Percentiles rank a stretch among this genome's conserved stretches.
Evolutionary conservation across 2,888 invertebrate genomes (phyloP).

Genomic region (Lithodes maja): DNA sequence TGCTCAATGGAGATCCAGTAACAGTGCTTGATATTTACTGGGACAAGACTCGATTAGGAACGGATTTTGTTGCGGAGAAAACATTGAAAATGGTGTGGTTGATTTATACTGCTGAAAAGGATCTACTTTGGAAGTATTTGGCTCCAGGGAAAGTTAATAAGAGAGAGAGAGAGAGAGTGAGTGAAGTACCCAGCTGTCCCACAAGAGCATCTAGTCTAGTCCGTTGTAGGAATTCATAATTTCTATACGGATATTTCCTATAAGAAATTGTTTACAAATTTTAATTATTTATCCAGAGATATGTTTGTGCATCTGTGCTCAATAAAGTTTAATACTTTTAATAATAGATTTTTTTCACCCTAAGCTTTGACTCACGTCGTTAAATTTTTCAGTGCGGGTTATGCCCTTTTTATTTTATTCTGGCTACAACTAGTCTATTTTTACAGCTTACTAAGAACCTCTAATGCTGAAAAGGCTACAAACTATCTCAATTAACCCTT

Average conservation of each 20-base stretch:
- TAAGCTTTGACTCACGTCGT: not conserved
- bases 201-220: slow-evolving; percentile 58
- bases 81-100: not conserved
- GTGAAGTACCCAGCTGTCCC: slow-evolving; percentile 17
- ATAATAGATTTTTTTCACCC: not conserved
- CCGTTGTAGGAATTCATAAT: slow-evolving; percentile 56
- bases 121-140: not conserved
- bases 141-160: no score
- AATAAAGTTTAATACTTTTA: slow-evolving; percentile 69
- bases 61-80: not conserved
- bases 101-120: slow-evolving; percentile 3
- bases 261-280: slow-evolving; percentile 68
- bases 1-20: slow-evolving; percentile 2
- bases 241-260: slow-evolving; percentile 66
- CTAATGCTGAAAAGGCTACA: no score
- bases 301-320: slow-evolving; percentile 68
- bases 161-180: not conserved
- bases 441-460: no score
- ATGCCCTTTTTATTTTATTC: no score
- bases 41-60: not conserved
- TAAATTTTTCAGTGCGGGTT: no score
- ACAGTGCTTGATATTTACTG: slow-evolving; percentile 3
- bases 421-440: no score
- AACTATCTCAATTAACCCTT: no score
- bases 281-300: slow-evolving; percentile 69